phyloP scores from a whole-genome alignment of 1,140 invertebrate species.

The Heliothis subflexa region DNA sequence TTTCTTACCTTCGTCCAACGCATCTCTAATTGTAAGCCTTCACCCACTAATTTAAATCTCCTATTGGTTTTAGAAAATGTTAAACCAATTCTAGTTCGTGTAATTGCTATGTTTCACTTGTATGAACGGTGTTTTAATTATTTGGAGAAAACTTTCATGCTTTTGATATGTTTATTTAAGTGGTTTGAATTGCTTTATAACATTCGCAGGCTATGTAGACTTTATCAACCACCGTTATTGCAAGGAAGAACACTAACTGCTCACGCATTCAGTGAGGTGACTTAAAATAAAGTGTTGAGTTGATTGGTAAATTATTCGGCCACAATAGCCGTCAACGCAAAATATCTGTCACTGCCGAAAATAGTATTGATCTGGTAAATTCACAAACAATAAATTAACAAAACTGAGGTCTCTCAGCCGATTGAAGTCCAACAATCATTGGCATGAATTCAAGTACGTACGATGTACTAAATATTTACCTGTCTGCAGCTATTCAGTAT shows the following conservation, averaged over 20 bases:
- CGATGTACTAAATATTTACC: slow-evolving; percentile 80
- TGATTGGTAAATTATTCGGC: slow-evolving; percentile 24
- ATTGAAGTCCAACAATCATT: slow-evolving; percentile 81
- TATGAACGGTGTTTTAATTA: slow-evolving; percentile 63
- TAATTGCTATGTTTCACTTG: slow-evolving; percentile 54
- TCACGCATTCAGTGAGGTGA: background rate
- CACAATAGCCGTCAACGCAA: slow-evolving; percentile 17
- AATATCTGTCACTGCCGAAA: slow-evolving; percentile 51
- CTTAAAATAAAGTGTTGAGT: slow-evolving; percentile 1
- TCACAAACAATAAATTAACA: slow-evolving; percentile 72
- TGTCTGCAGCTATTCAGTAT: slow-evolving; percentile 70
- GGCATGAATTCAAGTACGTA: slow-evolving; percentile 78
- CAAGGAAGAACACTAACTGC: background rate
- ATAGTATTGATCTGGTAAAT: slow-evolving; percentile 63
- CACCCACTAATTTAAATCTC: slow-evolving; percentile 83
- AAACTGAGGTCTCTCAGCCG: slow-evolving; percentile 72
- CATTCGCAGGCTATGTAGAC: background rate
- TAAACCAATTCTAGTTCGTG: slow-evolving; percentile 55
- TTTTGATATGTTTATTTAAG: background rate
- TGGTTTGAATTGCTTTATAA: background rate
- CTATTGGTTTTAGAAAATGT: slow-evolving; percentile 70
- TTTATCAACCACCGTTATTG: background rate
- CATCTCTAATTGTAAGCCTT: slow-evolving; percentile 83
- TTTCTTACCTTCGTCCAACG: slow-evolving; percentile 77
- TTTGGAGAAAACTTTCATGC: slow-evolving; percentile 38